Evolutionary conservation across 2,797 vertebrate species (phyloP).

Genomic region (Coreius guichenoti): DNA sequence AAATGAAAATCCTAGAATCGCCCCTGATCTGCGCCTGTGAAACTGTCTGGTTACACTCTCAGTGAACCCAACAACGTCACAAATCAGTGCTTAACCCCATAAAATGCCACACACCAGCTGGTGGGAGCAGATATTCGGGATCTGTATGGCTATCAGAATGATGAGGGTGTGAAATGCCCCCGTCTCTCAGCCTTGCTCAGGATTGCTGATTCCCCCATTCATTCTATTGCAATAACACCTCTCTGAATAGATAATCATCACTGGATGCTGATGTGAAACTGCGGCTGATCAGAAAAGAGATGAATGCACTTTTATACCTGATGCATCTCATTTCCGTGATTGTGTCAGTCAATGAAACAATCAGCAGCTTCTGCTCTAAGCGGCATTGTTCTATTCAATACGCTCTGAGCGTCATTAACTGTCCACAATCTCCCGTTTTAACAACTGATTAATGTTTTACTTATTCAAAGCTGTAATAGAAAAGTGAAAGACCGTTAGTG

Average conservation of each 20-base stretch:
- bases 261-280: conserved; percentile 23
- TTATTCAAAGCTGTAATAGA: conserved; percentile 24
- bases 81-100: conserved; percentile 31
- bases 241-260: conserved; percentile 52
- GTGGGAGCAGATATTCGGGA: background rate
- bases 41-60: conserved; percentile 65
- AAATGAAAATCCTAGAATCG: no score
- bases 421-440: conserved; percentile 26
- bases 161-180: conserved; percentile 22
- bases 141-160: conserved; percentile 37
- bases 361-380: conserved; percentile 29
- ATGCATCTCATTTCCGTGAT: conserved; percentile 48
- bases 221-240: conserved; percentile 40
- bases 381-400: conserved; percentile 33
- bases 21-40: conserved; percentile 50
- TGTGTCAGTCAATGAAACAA: conserved; percentile 52
- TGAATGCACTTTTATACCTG: conserved; percentile 43
- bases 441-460: conserved; percentile 47
- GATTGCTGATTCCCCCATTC: conserved; percentile 50
- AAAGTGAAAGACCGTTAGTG: conserved; percentile 26
- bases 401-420: conserved; percentile 35
- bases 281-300: conserved; percentile 5
- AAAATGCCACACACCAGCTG: conserved; percentile 22
- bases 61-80: conserved; percentile 55
- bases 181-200: conserved; percentile 20